A percentile compares a stretch with the other conserved stretches of the same genome.
These are phyloP conservation scores for Ia io DNA, from an alignment of 2,113 vertebrate species.

Conservation along the genomic window DNA sequence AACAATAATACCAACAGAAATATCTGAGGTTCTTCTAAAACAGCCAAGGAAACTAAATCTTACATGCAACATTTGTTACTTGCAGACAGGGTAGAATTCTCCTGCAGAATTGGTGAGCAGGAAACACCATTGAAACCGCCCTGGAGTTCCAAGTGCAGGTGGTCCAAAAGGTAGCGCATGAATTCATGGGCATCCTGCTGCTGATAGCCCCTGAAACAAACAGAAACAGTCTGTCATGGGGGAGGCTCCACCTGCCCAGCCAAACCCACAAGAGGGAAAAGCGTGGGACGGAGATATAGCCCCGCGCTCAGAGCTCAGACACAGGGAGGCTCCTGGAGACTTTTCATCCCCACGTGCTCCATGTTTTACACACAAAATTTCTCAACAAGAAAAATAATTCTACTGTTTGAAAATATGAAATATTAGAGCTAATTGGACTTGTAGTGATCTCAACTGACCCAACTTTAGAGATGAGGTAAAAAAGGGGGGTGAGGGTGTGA, in stretches of 20 bases:
- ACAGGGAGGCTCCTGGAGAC: background rate
- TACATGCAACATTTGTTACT: conserved; percentile 94
- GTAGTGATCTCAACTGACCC: background rate
- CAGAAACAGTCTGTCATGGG: conserved; percentile 2
- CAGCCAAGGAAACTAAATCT: conserved; percentile 63
- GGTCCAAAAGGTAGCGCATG: conserved; percentile 98
- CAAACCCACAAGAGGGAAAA: background rate
- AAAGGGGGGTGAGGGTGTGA: background rate
- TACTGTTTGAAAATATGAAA: background rate
- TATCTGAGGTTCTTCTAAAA: background rate
- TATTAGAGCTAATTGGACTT: background rate
- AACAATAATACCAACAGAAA: background rate
- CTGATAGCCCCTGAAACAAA: conserved; percentile 91
- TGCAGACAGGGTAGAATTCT: conserved; percentile 83
- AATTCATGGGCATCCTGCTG: conserved; percentile 99
- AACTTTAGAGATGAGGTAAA: background rate
- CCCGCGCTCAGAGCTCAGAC: background rate
- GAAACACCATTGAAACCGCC: conserved; percentile 89
- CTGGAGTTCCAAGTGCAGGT: conserved; percentile 98
- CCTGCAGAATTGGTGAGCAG: conserved; percentile 84
- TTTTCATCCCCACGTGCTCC: background rate
- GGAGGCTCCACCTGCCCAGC: background rate
- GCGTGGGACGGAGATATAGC: background rate
- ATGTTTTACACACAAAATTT: background rate
- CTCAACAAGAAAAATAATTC: background rate